Conservation (phyloP, 92 coral and sea anemone genomes). For the Galaxea fascicularis region DNA sequence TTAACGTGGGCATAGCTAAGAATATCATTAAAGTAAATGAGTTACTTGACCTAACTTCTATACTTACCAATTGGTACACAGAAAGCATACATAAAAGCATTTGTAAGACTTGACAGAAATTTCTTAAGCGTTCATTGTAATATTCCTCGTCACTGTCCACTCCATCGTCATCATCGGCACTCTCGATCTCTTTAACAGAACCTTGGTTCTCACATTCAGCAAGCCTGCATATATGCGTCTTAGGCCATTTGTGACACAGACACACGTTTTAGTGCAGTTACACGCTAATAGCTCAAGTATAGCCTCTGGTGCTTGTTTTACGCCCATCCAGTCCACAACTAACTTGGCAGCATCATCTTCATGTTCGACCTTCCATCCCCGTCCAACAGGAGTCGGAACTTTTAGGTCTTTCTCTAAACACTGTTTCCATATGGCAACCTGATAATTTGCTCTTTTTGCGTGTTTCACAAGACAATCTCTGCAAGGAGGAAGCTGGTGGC, state of each 20-base stretch:
- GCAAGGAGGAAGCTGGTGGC: too few relatives aligned
- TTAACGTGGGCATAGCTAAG: slow-evolving; percentile 5
- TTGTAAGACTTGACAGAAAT: neutral
- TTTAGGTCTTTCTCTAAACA: too few relatives aligned
- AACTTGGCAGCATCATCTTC: slow-evolving; percentile 36
- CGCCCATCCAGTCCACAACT: slow-evolving; percentile 64
- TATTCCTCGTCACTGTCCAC: slow-evolving; percentile 39
- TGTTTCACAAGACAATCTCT: too few relatives aligned
- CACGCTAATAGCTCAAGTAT: too few relatives aligned
- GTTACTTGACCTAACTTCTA: neutral
- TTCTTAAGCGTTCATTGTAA: slow-evolving; percentile 13
- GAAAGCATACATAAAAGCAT: too few relatives aligned
- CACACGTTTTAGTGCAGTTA: slow-evolving; percentile 52
- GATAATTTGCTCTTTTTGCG: too few relatives aligned
- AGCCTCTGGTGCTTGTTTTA: slow-evolving; percentile 55
- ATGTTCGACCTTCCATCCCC: too few relatives aligned
- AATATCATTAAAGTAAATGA: slow-evolving; percentile 14
- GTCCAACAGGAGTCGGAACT: too few relatives aligned
- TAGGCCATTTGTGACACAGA: slow-evolving; percentile 53
- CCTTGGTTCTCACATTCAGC: slow-evolving; percentile 44
- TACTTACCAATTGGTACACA: too few relatives aligned
- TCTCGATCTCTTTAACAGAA: slow-evolving; percentile 33
- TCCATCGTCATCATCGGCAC: slow-evolving; percentile 17
- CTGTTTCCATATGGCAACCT: too few relatives aligned
- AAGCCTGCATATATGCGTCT: slow-evolving; percentile 58